phyloP scores from a whole-genome alignment of 2,113 vertebrate species.

The Leptobrachium leishanense region DNA sequence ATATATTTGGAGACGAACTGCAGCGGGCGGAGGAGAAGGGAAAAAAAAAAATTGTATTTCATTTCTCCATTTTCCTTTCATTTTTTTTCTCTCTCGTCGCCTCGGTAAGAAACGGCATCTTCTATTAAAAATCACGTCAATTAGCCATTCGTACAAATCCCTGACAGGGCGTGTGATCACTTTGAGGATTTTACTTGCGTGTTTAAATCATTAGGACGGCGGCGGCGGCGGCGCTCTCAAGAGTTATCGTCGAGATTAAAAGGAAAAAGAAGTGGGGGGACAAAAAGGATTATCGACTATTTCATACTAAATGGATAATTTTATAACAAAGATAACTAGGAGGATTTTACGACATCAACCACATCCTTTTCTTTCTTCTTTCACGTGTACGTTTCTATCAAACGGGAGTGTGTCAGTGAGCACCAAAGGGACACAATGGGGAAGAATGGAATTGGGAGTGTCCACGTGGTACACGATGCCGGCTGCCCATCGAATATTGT shows the following conservation, averaged over 20 bases:
- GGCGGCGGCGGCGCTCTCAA: not conserved
- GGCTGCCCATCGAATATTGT: too few species aligned
- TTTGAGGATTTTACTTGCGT: not conserved
- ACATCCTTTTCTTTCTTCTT: too few species aligned
- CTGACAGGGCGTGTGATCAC: not conserved
- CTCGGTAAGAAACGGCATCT: not conserved
- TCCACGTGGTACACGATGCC: too few species aligned
- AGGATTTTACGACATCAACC: too few species aligned
- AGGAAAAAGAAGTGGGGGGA: not conserved
- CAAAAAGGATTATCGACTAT: too few species aligned
- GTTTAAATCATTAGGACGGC: constrained; percentile 6
- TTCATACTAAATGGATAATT: too few species aligned
- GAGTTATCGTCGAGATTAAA: not conserved
- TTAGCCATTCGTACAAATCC: constrained; percentile 5
- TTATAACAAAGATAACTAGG: too few species aligned
- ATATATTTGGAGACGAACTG: constrained; percentile 28
- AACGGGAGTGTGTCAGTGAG: too few species aligned
- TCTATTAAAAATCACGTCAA: constrained; percentile 12
- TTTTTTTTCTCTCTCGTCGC: not conserved
- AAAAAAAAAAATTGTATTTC: constrained; percentile 23
- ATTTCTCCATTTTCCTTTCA: not conserved
- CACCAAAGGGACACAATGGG: too few species aligned
- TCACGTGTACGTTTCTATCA: too few species aligned
- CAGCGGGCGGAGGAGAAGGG: not conserved
- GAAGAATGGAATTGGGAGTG: too few species aligned